A percentile compares a stretch with the other conserved stretches of the same genome.
These are phyloP conservation scores for Tangara arthus DNA, from an alignment of 2,797 vertebrate species.

Conservation along the genomic window DNA sequence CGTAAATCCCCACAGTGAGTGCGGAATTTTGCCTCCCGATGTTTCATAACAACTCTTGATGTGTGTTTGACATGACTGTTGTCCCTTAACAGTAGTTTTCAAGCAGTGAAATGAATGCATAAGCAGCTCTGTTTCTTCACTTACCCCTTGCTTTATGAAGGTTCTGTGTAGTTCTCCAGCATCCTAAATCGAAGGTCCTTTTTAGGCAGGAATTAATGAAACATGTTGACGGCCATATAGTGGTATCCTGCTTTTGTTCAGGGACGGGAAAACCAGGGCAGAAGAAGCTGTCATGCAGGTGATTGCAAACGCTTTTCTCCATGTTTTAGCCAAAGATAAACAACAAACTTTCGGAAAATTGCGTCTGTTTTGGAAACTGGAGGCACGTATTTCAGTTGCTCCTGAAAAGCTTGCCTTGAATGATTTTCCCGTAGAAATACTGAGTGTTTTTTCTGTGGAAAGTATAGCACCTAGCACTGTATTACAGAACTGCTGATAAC, in stretches of 20 bases:
- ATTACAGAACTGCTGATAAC: background rate
- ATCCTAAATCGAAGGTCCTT: background rate
- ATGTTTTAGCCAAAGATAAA: background rate
- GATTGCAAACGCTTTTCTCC: background rate
- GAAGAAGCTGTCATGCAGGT: background rate
- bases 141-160: background rate
- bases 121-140: constrained; percentile 12
- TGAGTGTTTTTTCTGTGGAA: background rate
- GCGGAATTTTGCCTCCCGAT: background rate
- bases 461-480: background rate
- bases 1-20: background rate
- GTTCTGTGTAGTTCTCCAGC: background rate
- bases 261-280: background rate
- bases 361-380: background rate
- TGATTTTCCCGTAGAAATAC: background rate
- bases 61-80: background rate
- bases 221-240: accelerated
- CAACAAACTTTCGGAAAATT: background rate
- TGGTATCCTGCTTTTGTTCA: background rate
- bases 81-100: constrained; percentile 8
- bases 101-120: background rate
- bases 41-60: background rate
- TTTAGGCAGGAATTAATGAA: background rate
- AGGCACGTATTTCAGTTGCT: background rate
- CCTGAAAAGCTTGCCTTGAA: background rate